Base-by-base conservation (phyloP, 2,888 invertebrate genomes). In the Empis stercorea region DNA sequence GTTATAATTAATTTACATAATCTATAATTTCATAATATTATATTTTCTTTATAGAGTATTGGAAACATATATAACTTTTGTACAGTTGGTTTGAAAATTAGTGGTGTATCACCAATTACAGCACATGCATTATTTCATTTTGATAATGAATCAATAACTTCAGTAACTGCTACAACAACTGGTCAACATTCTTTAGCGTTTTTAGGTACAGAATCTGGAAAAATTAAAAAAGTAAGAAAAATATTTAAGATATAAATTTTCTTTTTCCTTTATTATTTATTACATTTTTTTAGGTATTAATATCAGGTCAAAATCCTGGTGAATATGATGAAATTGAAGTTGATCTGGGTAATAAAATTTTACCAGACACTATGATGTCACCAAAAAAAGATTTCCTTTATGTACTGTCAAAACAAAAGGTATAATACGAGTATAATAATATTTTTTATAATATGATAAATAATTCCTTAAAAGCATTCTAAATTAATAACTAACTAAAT, bases 121-220 rank as follows among this genome's bases (percentile, higher is more conserved):
- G 76, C 81, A n/a, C 77, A 78, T 59, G 83, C 92, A 4, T 74
- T 84, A 45, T 76, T 84, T 55, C 78, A 79, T 65, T 94, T 81
- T 73, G 84, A 83, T 54, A 81, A 87, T 61, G 80, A 82, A 38
- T 82, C 87, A 34, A 70, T 92, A 48, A 86, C 88, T 27, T 87
- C 92, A 14, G 78, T 96, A 16, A 83, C 89, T 2, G 81, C 92
- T 59, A 85, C 92, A 48, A 83, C 85, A 15, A 91, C 92, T 7
- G 88, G 93, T 50, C 80, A 85, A 47, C 93, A 95, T 68, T 93
- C 94, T 11, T 83, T 97, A 50, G 92, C 89, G 20, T 95, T 97
- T 71, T 74, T 95, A 43, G 97, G 97, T 30, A 94, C 95, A 0
- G 80, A 76, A 55, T 77, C 80, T 53, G 97, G 97, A 23, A 70